Conservation (phyloP, 2,113 vertebrate species). For the Otis tarda region DNA sequence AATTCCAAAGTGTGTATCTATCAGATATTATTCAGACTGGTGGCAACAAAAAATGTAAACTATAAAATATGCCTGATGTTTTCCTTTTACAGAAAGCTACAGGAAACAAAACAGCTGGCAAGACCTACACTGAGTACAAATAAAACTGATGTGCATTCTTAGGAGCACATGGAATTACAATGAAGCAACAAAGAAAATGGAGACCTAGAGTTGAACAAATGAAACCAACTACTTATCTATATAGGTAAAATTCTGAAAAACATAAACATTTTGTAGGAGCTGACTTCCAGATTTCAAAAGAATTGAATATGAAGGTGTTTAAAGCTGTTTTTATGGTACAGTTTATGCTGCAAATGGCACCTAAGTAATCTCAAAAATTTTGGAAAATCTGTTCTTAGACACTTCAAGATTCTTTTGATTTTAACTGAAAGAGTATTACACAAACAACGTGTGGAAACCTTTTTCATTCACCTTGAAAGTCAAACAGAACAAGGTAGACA, state of each 20-base stretch:
- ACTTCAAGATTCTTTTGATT: not conserved
- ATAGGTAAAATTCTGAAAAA: not conserved
- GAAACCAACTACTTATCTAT: not conserved
- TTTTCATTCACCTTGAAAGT: not conserved
- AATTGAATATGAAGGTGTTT: not conserved
- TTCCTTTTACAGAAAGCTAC: not conserved
- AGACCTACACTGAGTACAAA: not conserved
- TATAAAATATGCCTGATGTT: not conserved
- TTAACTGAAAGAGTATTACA: not conserved
- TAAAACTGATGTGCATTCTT: not conserved
- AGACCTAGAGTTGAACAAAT: not conserved
- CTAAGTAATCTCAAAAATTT: not conserved
- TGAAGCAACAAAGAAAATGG: not conserved
- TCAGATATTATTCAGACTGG: conserved; percentile 6
- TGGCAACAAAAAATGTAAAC: not conserved
- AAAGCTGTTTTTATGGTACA: not conserved
- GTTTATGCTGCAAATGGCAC: not conserved
- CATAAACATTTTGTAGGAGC: not conserved
- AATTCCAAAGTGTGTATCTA: not conserved
- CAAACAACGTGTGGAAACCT: not conserved
- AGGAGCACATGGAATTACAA: not conserved
- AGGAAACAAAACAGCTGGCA: not conserved
- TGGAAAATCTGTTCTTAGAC: not conserved
- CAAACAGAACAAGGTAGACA: not conserved
- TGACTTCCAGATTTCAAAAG: not conserved